Conservation (phyloP, 2,113 vertebrate species). For the Damaliscus lunatus region DNA sequence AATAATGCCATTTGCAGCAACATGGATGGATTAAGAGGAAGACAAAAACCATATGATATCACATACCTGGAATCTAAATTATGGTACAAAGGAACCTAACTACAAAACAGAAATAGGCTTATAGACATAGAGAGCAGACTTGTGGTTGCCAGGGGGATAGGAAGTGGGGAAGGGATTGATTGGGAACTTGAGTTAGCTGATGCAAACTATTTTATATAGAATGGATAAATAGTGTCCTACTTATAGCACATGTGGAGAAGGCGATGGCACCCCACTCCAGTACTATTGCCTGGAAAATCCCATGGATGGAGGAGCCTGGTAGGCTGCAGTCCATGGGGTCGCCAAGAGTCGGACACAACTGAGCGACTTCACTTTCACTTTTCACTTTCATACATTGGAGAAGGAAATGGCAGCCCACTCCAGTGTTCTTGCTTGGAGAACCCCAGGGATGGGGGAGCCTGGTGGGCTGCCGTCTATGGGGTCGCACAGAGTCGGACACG, state of each 20-base stretch:
- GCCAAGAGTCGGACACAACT: too few species aligned
- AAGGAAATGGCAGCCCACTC: too few species aligned
- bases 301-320: too few species aligned
- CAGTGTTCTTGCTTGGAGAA: too few species aligned
- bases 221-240: background rate
- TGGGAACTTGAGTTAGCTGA: background rate
- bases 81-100: background rate
- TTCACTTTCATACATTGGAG: too few species aligned
- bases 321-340: too few species aligned
- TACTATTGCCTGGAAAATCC: too few species aligned
- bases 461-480: too few species aligned
- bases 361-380: too few species aligned
- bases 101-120: background rate
- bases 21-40: background rate
- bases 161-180: background rate
- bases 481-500: too few species aligned
- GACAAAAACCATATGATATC: background rate
- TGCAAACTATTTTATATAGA: background rate
- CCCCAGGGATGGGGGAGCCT: too few species aligned
- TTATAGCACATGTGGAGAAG: background rate
- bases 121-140: background rate
- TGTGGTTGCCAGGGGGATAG: background rate
- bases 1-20: background rate
- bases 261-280: too few species aligned
- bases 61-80: background rate